phyloP scores from a whole-genome alignment of 1,140 invertebrate genomes.

The Reticulitermes speratus region DNA sequence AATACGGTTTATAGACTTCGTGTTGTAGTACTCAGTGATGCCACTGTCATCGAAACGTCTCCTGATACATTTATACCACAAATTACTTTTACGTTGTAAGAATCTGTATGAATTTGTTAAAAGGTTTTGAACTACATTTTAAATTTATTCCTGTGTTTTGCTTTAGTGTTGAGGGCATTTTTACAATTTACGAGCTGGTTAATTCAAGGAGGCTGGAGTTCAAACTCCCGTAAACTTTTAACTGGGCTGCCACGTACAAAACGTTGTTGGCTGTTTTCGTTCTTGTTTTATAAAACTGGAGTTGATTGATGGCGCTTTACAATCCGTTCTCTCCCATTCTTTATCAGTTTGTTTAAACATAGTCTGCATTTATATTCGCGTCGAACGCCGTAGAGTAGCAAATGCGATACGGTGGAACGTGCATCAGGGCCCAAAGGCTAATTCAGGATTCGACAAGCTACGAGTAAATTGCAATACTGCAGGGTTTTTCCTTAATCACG shows the following conservation, averaged over 20 bases:
- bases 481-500: no score
- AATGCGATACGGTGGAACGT: no score
- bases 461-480: no score
- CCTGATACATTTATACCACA: no score
- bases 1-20: no score
- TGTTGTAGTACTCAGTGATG: no score
- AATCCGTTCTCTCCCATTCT: neutral
- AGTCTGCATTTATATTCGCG: neutral
- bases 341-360: neutral
- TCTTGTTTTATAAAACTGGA: neutral
- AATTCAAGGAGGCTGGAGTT: neutral
- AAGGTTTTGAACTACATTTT: neutral
- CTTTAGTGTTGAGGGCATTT: neutral
- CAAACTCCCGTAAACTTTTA: neutral
- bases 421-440: no score
- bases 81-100: no score
- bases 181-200: neutral
- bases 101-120: no score
- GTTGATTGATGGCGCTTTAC: neutral
- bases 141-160: neutral
- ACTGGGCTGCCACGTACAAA: neutral
- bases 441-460: no score
- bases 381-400: neutral
- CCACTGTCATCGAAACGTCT: no score
- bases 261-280: neutral